Conservation (phyloP, 2,113 vertebrate species). For the Spermophilus dauricus region DNA sequence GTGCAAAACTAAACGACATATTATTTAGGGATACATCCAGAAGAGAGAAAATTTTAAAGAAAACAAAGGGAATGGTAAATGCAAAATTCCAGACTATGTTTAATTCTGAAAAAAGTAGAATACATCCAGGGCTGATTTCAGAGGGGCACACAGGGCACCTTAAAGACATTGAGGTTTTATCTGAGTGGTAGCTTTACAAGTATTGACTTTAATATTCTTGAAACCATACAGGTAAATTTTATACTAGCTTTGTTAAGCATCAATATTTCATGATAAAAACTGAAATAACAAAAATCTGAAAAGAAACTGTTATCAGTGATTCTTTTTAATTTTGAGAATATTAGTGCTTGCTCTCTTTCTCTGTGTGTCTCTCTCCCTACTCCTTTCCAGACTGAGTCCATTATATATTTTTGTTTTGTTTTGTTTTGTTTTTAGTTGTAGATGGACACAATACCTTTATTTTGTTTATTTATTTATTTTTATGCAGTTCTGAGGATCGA, state of each 20-base stretch:
- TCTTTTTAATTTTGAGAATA: background rate
- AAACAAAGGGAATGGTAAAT: background rate
- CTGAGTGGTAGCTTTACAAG: background rate
- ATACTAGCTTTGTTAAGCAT: background rate
- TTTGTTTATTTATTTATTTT: no score
- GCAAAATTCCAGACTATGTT: background rate
- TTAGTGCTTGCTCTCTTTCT: background rate
- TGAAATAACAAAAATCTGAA: slow-evolving; percentile 13
- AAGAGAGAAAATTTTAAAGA: background rate
- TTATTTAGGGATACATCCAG: background rate
- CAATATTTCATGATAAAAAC: slow-evolving; percentile 16
- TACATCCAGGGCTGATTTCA: background rate
- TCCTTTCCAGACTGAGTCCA: background rate
- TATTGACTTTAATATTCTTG: background rate
- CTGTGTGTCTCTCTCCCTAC: background rate
- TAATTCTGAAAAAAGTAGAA: background rate
- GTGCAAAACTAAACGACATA: background rate
- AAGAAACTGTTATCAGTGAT: background rate
- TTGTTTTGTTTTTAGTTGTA: no score
- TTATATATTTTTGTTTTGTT: no score
- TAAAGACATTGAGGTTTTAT: background rate
- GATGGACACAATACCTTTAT: no score
- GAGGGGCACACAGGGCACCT: background rate
- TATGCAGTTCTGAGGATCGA: no score
- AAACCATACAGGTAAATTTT: background rate